Base-by-base conservation (phyloP, 2,797 vertebrate genomes). In the Pseudotriccus pelzelni region DNA sequence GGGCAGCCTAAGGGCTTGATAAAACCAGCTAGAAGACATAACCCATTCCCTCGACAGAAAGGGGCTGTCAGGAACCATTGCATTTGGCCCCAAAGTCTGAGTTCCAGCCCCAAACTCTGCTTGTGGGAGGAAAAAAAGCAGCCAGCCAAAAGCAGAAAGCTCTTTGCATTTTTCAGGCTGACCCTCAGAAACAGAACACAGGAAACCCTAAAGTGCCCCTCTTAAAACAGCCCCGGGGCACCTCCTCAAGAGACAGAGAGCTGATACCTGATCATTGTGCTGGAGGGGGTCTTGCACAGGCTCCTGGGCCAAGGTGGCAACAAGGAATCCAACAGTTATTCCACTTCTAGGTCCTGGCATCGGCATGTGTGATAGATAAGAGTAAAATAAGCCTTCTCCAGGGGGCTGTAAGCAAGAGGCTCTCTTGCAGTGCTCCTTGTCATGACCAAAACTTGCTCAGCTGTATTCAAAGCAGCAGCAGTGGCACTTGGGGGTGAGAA, bases 321-420 rank as follows among this genome's bases (percentile, higher is more conserved):
- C 1, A 4, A 62, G 12, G 46, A 79, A 69, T 58, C 87, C 81
- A 78, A 10, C 6, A 69, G 59, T 16, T 39, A 9, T 52, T 80
- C 36, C 34, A 83, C 44, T 70, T 60, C 37, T 7, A 78, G 46
- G 21, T n/a, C 52, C 62, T 79, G 84, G 78, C 63, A 67, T 6
- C 23, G 28, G 11, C 21, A 3, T 4, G 2, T 1, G 1, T 7
- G 62, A 34, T 3, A 87, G 66, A 15, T 14, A 43, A 73, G 23
- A 5, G 16, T 6, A 12, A 81, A 88, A 46, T 18, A 37, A 67
- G 7, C 16, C 74, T 82, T 82, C 32, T 28, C 14, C 21, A 11
- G 7, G 15, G 12, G 30, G 3, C 0, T 14, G 20, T 9, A 49
- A 49, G 14, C 34, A 75, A 62, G 62, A 56, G 2, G 1, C 6